Percentiles rank a stretch among this genome's conserved stretches.
These are phyloP conservation scores for Myiotriccus ornatus DNA, from an alignment of 2,797 vertebrate genomes.

Conservation along the genomic window DNA sequence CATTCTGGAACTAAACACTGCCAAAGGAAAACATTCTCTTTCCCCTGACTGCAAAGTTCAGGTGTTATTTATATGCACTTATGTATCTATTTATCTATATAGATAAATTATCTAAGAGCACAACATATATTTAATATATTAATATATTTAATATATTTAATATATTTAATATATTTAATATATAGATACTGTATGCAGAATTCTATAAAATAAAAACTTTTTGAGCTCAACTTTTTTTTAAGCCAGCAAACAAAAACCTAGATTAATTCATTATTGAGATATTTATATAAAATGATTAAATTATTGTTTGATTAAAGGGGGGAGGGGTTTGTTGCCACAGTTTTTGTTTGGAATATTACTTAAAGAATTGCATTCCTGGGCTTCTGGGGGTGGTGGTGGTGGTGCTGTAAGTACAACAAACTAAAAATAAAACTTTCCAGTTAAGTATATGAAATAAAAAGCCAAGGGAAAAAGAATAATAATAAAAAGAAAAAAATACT, in stretches of 20 bases:
- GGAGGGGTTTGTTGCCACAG: not conserved
- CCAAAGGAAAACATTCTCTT: not conserved
- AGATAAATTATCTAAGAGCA: not conserved
- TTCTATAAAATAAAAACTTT: not conserved
- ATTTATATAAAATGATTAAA: not conserved
- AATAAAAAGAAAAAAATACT: not conserved
- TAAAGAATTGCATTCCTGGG: not conserved
- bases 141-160: not conserved
- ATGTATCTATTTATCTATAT: not conserved
- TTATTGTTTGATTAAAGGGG: not conserved
- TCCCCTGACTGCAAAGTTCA: not conserved
- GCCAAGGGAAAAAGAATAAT: not conserved
- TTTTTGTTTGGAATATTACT: not conserved
- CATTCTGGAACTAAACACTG: not conserved
- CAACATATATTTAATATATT: not conserved
- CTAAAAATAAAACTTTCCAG: not conserved
- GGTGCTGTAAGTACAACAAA: not conserved
- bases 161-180: not conserved
- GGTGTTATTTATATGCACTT: not conserved
- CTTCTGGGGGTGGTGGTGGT: not conserved
- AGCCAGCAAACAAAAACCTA: not conserved
- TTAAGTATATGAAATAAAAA: slow-evolving; percentile 4
- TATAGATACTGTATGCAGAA: not conserved
- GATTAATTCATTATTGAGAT: not conserved
- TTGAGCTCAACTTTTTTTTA: not conserved